phyloP scores from a whole-genome alignment of 2,113 vertebrate species.

The Tachycineta bicolor region DNA sequence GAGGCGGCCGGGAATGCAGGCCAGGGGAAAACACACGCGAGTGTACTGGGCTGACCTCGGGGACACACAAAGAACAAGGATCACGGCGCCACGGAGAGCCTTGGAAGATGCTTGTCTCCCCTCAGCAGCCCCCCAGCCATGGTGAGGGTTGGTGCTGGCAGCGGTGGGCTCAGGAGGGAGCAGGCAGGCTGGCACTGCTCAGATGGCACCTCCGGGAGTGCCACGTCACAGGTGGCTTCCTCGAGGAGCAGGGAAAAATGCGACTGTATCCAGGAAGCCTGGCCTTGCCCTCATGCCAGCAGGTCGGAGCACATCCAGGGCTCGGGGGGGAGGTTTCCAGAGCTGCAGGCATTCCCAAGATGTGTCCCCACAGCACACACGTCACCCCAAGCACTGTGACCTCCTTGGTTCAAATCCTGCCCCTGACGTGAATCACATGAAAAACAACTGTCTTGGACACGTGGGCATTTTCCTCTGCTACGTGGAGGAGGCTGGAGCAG shows the following conservation, averaged over 20 bases:
- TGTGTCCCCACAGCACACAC: fast-evolving
- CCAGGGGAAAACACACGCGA: conserved; percentile 51
- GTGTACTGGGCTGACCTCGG: conserved; percentile 43
- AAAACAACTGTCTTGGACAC: not conserved
- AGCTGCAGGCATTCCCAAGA: not conserved
- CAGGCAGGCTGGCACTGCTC: not conserved
- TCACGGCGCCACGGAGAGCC: not conserved
- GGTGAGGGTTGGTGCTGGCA: not conserved
- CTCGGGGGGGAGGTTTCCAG: not conserved
- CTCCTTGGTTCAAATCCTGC: not conserved
- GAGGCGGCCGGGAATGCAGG: not conserved
- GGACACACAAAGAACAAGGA: not conserved
- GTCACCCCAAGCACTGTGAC: not conserved
- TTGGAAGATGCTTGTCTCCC: conserved; percentile 11
- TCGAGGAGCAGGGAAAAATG: not conserved
- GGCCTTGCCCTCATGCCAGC: not conserved
- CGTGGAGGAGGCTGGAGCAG: not conserved
- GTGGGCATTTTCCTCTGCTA: not conserved
- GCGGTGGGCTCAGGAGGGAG: not conserved
- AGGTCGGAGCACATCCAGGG: not conserved
- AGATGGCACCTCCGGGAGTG: not conserved
- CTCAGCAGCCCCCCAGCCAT: not conserved
- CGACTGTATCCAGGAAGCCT: not conserved
- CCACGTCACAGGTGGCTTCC: not conserved
- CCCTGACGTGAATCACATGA: not conserved